Base-by-base conservation (phyloP, 1,140 invertebrate species). In the Globodera ellingtonae region DNA sequence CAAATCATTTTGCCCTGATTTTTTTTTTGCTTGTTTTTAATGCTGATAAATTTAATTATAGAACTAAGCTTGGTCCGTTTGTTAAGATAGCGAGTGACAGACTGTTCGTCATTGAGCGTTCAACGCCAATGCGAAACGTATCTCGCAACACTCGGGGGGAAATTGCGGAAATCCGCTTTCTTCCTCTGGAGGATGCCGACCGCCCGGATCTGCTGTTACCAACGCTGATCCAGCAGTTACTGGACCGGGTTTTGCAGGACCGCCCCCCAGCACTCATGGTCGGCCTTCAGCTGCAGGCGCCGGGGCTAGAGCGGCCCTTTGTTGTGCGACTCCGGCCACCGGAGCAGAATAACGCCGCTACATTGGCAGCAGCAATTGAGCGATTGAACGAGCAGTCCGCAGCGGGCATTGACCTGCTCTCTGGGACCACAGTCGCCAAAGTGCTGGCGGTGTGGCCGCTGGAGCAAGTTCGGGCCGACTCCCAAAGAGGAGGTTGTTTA, bases 311-410 rank as follows among this genome's bases (percentile, higher is more conserved):
- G 7, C 47, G 52, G 7, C 71, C 71, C n/a, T 72, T n/a, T 8
- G 52, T 56, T 6, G 21, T 72, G 3, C 71, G 47, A 0, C 71
- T 72, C 7, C 71, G 71, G 5, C 71, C 72, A 35, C 35, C 46
- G 24, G 72, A 24, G 24, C 72, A 73, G 13, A 73, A 73, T 9
- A 73, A 73, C 59, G 50, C 72, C 8, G 72, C 72, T 8, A 44
- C 72, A 15, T 9, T 73, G 44, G 72, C 72, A 4, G 72, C 72
- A 9, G 72, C 72, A 48, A 73, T 73, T 48, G 46, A 73, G 44
- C 35, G 72, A 4, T 10, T 73, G 4, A 73, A 73, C 35, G 72
- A 73, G 13, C n/a, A 56, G 13, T 73, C 72, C 0, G 50, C 50
- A 4, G 72, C 72, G 3, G 72, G 72, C 6, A 73, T 73, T 48